Conservation (phyloP, 2,888 invertebrate species). For the Ormyrus nitidulus region DNA sequence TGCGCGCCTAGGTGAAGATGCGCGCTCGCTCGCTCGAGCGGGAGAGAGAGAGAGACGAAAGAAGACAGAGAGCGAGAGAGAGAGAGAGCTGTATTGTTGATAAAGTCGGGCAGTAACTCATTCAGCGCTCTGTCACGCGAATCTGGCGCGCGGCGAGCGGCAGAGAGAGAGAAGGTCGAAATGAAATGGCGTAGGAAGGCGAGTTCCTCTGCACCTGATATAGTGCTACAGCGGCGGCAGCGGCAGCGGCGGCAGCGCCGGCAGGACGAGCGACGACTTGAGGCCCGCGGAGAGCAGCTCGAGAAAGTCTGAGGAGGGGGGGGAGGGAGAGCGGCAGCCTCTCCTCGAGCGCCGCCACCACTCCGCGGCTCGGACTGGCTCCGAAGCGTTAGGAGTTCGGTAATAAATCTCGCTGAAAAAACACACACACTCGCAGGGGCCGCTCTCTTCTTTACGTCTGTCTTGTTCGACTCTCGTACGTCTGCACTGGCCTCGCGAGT, state of each 20-base stretch:
- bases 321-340: slow-evolving; percentile 46
- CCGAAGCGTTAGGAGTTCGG: slow-evolving; percentile 66
- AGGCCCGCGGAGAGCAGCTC: slow-evolving; percentile 56
- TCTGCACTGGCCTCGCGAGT: slow-evolving; percentile 57
- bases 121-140: slow-evolving; percentile 59
- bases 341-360: slow-evolving; percentile 11
- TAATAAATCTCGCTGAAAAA: slow-evolving; percentile 74
- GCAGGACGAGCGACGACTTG: slow-evolving; percentile 62
- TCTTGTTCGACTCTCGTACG: slow-evolving; percentile 63
- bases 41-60: not conserved
- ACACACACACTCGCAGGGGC: slow-evolving; percentile 61
- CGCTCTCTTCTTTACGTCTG: slow-evolving; percentile 56
- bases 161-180: slow-evolving; percentile 59
- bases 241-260: slow-evolving; percentile 6
- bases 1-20: slow-evolving; percentile 37
- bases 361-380: slow-evolving; percentile 17
- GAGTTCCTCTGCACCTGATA: slow-evolving; percentile 59
- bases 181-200: slow-evolving; percentile 60
- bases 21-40: not conserved
- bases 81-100: slow-evolving; percentile 53
- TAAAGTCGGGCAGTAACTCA: slow-evolving; percentile 59
- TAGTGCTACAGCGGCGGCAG: slow-evolving; percentile 61
- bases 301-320: slow-evolving; percentile 29
- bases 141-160: slow-evolving; percentile 50
- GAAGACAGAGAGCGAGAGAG: slow-evolving; percentile 40